Conservation (phyloP, 1,140 invertebrate genomes). For the Delia radicum region DNA sequence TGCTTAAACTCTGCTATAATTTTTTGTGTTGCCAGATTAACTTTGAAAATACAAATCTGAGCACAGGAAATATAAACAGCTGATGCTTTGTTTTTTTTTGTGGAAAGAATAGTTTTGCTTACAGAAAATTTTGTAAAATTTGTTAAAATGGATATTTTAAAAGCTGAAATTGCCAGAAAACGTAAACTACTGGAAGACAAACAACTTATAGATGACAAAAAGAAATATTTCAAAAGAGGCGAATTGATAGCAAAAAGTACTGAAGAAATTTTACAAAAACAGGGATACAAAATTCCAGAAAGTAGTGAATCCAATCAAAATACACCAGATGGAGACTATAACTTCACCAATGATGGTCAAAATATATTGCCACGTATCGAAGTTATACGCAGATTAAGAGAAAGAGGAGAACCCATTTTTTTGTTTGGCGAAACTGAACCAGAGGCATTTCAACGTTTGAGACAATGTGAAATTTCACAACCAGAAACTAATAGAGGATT, state of each 20-base stretch:
- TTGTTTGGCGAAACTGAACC: slow-evolving; percentile 90
- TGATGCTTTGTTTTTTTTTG: no score
- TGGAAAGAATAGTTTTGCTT: not conserved
- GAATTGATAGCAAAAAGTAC: slow-evolving; percentile 80
- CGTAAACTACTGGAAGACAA: slow-evolving; percentile 80
- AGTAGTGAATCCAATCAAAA: slow-evolving; percentile 39
- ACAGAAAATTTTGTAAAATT: not conserved
- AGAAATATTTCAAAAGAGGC: slow-evolving; percentile 88
- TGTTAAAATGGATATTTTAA: slow-evolving; percentile 88
- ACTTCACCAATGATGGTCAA: slow-evolving; percentile 58
- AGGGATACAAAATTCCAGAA: slow-evolving; percentile 55
- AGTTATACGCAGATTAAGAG: slow-evolving; percentile 86
- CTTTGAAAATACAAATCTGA: not conserved
- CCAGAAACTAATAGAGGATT: slow-evolving; percentile 94
- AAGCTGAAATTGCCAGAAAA: slow-evolving; percentile 89
- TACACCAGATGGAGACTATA: slow-evolving; percentile 39
- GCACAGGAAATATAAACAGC: not conserved
- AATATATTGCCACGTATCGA: slow-evolving; percentile 73
- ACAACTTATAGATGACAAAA: slow-evolving; percentile 73
- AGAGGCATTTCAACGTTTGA: slow-evolving; percentile 84
- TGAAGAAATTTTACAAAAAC: slow-evolving; percentile 71
- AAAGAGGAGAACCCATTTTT: slow-evolving; percentile 86
- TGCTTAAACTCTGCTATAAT: not conserved
- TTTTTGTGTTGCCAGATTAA: not conserved
- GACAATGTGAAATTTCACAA: slow-evolving; percentile 90